phyloP scores from a whole-genome alignment of 1,140 invertebrate genomes.

The Drosophila bipectinata region DNA sequence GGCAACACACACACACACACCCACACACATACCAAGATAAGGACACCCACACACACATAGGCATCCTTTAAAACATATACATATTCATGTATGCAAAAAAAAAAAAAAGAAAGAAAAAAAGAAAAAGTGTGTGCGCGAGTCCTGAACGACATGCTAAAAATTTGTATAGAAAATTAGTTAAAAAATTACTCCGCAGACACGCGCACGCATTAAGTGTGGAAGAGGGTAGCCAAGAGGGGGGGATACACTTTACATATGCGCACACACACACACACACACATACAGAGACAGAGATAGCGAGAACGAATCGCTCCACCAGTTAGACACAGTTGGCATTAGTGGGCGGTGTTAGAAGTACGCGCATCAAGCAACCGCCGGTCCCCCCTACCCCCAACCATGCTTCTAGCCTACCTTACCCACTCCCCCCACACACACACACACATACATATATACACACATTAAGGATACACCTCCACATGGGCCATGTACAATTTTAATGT shows the following conservation, averaged over 20 bases:
- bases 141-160: constrained; percentile 76
- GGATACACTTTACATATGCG: constrained; percentile 49
- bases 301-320: constrained; percentile 36
- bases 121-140: constrained; percentile 22
- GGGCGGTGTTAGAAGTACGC: constrained; percentile 83
- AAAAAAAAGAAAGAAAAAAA: constrained; percentile 11
- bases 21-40: constrained; percentile 11
- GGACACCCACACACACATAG: constrained; percentile 11
- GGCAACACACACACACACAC: constrained; percentile 26
- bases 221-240: background rate
- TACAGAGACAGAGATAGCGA: constrained; percentile 18
- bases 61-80: constrained; percentile 12
- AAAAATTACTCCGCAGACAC: constrained; percentile 83
- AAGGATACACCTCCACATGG: constrained; percentile 22
- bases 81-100: constrained; percentile 35
- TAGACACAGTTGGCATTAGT: constrained; percentile 74
- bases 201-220: constrained; percentile 46
- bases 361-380: constrained; percentile 4
- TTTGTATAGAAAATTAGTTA: constrained; percentile 84
- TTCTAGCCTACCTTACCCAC: no score
- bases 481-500: constrained; percentile 73
- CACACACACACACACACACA: constrained; percentile 31
- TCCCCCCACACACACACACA: constrained; percentile 4
- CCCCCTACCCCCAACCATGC: background rate
- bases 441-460: constrained; percentile 24